Percentiles rank a stretch among this genome's conserved stretches.
These are phyloP conservation scores for Butastur rufipennis DNA, from an alignment of 2,113 vertebrate genomes.

Conservation along the genomic window DNA sequence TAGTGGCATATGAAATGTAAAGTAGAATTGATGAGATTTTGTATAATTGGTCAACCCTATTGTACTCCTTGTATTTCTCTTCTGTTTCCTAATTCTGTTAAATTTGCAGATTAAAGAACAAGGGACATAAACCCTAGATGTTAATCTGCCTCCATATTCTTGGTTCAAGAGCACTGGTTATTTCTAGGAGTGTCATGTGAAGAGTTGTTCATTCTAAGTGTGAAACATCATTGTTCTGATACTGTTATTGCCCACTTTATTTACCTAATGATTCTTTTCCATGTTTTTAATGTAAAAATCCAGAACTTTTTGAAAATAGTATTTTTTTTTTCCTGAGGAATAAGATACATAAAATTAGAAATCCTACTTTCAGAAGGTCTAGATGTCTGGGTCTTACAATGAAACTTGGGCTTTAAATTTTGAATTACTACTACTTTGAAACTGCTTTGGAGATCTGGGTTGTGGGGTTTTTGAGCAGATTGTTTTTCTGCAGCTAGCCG, in stretches of 20 bases:
- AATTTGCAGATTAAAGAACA: conserved; percentile 20
- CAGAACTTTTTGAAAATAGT: background rate
- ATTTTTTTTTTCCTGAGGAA: background rate
- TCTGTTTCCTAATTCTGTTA: background rate
- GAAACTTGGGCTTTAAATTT: background rate
- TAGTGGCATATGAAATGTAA: background rate
- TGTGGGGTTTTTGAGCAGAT: background rate
- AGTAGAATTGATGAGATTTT: background rate
- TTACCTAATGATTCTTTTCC: background rate
- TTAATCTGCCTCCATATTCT: background rate
- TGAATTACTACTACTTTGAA: background rate
- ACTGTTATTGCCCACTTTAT: background rate
- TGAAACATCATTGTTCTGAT: background rate
- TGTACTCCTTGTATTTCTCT: conserved; percentile 7
- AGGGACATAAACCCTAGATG: background rate
- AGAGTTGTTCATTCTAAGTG: background rate
- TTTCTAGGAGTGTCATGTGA: background rate
- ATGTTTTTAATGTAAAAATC: background rate
- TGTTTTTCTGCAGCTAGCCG: background rate
- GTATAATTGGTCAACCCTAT: background rate
- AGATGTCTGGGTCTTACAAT: background rate
- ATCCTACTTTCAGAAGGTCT: background rate
- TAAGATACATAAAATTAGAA: background rate
- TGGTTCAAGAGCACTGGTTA: background rate
- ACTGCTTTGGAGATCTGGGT: background rate